Evolutionary conservation across 2,888 invertebrate genomes (phyloP), one percentile per base, ranked within the genome.

Genomic region (Zele albiditarsus): DNA sequence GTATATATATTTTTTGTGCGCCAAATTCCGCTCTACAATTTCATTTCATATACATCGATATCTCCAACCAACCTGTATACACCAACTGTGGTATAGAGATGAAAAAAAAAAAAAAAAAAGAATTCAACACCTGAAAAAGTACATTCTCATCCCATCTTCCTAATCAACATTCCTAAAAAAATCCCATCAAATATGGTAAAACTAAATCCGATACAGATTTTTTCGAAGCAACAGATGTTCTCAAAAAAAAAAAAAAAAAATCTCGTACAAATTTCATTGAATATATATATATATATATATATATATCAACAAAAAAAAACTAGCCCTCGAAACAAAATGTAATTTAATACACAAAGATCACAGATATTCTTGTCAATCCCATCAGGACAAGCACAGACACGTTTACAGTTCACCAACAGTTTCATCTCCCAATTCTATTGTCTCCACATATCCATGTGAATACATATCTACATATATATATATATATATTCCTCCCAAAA

Each of bases 331-430:
- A 28, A n/a, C 28, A 16, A 33, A 62, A 62, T 16, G 62, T 62
- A 62, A 62, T 62, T 31, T 31, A 33, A 62, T 20, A 58, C 58
- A 12, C n/a, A 12, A 16, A 62, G 27, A 27, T 62, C 16, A 25
- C 23, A 2, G 58, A 58, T 58, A 58, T 58, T 58, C 2, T 58
- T 27, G 31, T 27, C 31, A 62, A 62, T 62, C 62, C 62, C 31
- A 62, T 28, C 16, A 10, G 62, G 33, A 49, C 3, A 31, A 31
- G 12, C 28, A 28, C 33, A 10, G 62, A 62, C n/a, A 49, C 16
- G 16, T n/a, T 49, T 42, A 42, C 42, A n/a, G n/a, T 42, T 49
- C 14, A 49, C 49, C 49, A 62, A 62, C 62, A 62, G 33, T 62
- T 62, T 62, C 31, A 31, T 62, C 62, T 27, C 28, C 62, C 28